Base-by-base conservation (phyloP, 2,797 vertebrate species). In the Oophaga sylvatica region DNA sequence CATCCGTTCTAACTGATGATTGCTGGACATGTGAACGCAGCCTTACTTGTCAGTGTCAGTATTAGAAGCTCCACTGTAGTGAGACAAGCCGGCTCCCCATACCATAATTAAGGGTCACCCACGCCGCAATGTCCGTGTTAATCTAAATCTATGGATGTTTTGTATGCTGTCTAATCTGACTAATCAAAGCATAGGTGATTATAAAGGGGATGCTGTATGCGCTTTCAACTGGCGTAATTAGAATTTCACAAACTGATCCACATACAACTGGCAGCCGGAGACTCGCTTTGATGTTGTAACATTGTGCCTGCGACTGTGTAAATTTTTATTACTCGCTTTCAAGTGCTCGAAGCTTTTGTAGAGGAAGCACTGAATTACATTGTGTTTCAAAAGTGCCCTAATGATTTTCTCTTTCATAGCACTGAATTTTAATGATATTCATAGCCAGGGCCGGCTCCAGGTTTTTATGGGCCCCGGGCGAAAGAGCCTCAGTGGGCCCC, bases 311-410 rank as follows among this genome's bases (percentile, higher is more conserved):
- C 48, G 48, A 53, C 48, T 80, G 77, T 85, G 20, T 79, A 84
- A 0, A 57, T 0, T 90, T 53, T 89, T 83, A 78, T 65, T 82
- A 73, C 80, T 89, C 90, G 70, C 15, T 91, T 90, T 90, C 45
- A 88, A 90, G 87, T 62, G 29, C 35, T 86, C 68, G 62, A 0
- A 87, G 88, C 20, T 78, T 1, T 70, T 90, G 84, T 16, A 59
- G 56, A 89, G 71, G 63, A 83, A 84, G 90, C 88, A 31, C 67
- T 8, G 85, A 2, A 60, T 11, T 81, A 78, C 12, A 82, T 90
- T 85, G 83, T 86, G 53, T 70, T 81, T 86, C 7, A 63, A 53
- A 81, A 77, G 6, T 83, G 70, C 56, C 13, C 10, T 9, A 45
- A 89, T 3, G 0, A 45, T 83, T 82, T 84, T 41, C 59, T 11